Base-by-base conservation (phyloP, 1,140 invertebrate species). In the Bombus affinis region DNA sequence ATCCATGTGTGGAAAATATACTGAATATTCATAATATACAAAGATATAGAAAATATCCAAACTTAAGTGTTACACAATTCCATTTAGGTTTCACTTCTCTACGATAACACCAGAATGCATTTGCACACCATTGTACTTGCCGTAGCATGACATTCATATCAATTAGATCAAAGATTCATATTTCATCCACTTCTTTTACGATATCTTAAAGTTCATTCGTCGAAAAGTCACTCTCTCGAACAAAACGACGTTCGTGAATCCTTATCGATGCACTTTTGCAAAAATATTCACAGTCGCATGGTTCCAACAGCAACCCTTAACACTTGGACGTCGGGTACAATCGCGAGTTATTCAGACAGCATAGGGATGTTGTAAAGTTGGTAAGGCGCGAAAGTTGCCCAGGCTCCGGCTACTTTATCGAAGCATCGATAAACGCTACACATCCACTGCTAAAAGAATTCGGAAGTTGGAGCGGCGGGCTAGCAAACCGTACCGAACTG, bases 381-480 rank as follows among this genome's bases (percentile, higher is more conserved):
- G 53, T 75, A 68, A 88, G 86, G 77, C 82, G 78, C 71, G 85
- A 78, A 88, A 89, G 86, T 88, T 89, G 68, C 44, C 25, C 76
- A 28, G 47, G 68, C 10, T 75, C 68, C 1, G 12, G 65, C 66
- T 89, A 89, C 83, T 89, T 89, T 89, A 89, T 85, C 87, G 87
- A 73, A 83, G 84, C 83, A 86, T 89, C 88, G 85, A 90, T 90
- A 90, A 89, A 90, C 83, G 88, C 62, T 81, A 86, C 81, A 77
- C 88, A 90, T 89, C 75, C 87, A 44, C 32, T 44, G 71, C 72
- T 87, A 84, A 89, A 89, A 87, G 81, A 90, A 89, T 86, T 89
- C 76, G 76, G 8, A 89, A 87, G 85, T 90, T 84, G 39, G 66
- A 32, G 1, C 9, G n/a, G 42, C 53, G 74, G 71, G 35, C 66